These are phyloP conservation scores for Chymomyza caudatula DNA, from an alignment of 2,888 invertebrate genomes.

Conservation along the genomic window DNA sequence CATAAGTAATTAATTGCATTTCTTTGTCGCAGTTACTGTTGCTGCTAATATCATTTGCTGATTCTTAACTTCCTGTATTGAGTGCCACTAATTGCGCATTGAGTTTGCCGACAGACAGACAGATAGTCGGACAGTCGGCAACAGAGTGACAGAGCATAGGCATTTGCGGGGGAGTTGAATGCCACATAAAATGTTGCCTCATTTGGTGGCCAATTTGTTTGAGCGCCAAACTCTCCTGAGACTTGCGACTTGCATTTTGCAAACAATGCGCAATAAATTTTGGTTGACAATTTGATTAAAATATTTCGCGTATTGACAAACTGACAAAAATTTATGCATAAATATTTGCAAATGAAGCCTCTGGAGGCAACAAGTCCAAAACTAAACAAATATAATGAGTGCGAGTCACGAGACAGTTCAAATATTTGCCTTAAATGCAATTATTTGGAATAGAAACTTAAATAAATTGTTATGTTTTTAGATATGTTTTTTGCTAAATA, in stretches of 20 bases:
- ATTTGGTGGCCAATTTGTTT: neutral
- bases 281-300: neutral
- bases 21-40: conserved; percentile 21
- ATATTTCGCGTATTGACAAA: conserved; percentile 20
- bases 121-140: conserved; percentile 15
- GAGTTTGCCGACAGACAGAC: conserved; percentile 34
- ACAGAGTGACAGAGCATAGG: neutral
- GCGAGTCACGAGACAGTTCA: too few relatives aligned
- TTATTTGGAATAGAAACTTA: neutral
- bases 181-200: neutral
- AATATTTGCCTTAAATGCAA: conserved; percentile 37
- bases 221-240: neutral
- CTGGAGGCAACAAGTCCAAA: conserved; percentile 41
- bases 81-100: conserved; percentile 42
- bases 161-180: neutral
- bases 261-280: neutral
- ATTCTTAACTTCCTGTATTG: conserved; percentile 65
- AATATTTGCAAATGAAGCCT: conserved; percentile 66
- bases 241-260: neutral
- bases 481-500: neutral
- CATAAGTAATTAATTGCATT: conserved; percentile 69
- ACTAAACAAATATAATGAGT: neutral
- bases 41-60: conserved; percentile 46
- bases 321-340: conserved; percentile 25
- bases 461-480: neutral